Conservation (phyloP, 2,888 invertebrate species). For the Ganaspis brasiliensis region DNA sequence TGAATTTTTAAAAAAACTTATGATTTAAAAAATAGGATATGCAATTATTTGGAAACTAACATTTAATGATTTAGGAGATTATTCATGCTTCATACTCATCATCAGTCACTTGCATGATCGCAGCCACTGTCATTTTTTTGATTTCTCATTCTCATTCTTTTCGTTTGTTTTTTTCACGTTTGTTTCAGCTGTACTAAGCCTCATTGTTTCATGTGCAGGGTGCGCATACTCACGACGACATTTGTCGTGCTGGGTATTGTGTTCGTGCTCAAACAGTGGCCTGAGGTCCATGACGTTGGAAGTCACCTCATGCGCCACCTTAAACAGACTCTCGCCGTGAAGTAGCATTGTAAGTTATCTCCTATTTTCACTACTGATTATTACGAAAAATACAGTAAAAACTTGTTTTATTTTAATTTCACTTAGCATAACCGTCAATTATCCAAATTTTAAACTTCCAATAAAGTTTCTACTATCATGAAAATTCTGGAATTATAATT, state of each 20-base stretch:
- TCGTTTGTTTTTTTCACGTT: conserved; percentile 67
- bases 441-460: too few species aligned
- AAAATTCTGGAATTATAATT: too few species aligned
- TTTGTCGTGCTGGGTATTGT: conserved; percentile 90
- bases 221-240: conserved; percentile 92
- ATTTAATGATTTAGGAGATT: conserved; percentile 8
- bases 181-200: conserved; percentile 81
- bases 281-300: conserved; percentile 91
- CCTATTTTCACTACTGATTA: too few species aligned
- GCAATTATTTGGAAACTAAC: neutral
- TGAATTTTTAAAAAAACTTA: neutral
- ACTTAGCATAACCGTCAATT: too few species aligned
- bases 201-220: conserved; percentile 84
- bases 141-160: conserved; percentile 73
- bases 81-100: conserved; percentile 15
- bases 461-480: too few species aligned
- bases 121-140: conserved; percentile 61
- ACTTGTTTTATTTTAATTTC: too few species aligned
- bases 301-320: conserved; percentile 90
- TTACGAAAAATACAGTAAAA: too few species aligned
- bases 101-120: conserved; percentile 25
- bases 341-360: conserved; percentile 81
- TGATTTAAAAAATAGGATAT: neutral
- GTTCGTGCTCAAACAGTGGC: conserved; percentile 94
- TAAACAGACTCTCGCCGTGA: conserved; percentile 89